A percentile compares a stretch with the other conserved stretches of the same genome.
phyloP scores from a whole-genome alignment of 2,113 vertebrate genomes.

The Lasiurus borealis region DNA sequence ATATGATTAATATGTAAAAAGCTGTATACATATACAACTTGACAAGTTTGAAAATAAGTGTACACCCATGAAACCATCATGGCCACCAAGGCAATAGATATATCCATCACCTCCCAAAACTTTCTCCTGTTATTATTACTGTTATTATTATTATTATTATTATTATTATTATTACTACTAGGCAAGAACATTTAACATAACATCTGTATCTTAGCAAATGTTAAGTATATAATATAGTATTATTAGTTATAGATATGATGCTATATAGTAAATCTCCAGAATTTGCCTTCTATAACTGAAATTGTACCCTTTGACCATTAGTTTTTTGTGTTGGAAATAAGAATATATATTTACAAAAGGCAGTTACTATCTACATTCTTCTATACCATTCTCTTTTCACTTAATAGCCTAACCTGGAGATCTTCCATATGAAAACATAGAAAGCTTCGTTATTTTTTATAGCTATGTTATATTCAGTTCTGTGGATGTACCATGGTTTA shows the following conservation, averaged over 20 bases:
- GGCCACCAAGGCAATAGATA: background rate
- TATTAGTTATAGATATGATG: background rate
- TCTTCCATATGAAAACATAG: background rate
- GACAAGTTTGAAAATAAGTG: background rate
- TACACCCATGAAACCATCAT: background rate
- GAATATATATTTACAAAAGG: background rate
- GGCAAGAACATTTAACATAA: slow-evolving; percentile 9
- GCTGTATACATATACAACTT: background rate
- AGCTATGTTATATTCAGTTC: background rate
- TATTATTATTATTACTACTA: background rate
- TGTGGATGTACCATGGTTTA: background rate
- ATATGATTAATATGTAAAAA: background rate
- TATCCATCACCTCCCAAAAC: background rate
- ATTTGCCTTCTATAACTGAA: background rate
- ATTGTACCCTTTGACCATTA: background rate
- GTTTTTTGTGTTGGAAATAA: slow-evolving; percentile 35
- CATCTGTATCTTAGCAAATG: background rate
- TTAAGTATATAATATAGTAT: background rate
- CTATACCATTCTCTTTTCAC: background rate
- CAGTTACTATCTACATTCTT: background rate
- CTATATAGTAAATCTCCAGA: background rate
- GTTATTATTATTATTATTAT: background rate
- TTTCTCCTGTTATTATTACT: background rate
- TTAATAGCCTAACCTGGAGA: background rate
- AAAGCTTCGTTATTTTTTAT: background rate